Evolutionary conservation across 2,888 invertebrate species (phyloP).

Genomic region (Serripes groenlandicus): DNA sequence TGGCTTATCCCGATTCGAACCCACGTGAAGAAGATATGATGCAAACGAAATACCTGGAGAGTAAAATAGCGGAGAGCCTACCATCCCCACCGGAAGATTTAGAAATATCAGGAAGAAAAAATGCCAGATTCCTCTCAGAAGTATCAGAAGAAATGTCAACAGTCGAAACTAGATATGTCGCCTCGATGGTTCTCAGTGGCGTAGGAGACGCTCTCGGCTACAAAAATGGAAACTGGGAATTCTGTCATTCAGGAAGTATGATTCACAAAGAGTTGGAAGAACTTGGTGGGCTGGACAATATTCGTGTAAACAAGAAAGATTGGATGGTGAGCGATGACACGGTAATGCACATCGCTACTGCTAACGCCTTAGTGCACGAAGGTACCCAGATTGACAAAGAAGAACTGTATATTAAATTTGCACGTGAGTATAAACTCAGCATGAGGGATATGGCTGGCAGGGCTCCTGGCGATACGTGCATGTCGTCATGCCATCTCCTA

Average conservation of each 20-base stretch:
- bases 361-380: constrained; percentile 27
- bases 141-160: too few species aligned
- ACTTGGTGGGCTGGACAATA: constrained; percentile 79
- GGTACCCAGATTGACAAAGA: constrained; percentile 44
- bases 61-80: too few species aligned
- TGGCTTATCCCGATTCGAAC: constrained; percentile 3
- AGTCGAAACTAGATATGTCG: constrained; percentile 79
- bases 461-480: constrained; percentile 59
- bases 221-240: constrained; percentile 84
- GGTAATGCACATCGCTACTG: constrained; percentile 85
- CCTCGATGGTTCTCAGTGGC: constrained; percentile 84
- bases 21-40: too few species aligned
- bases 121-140: too few species aligned
- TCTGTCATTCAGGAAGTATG: constrained; percentile 74
- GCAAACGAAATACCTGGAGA: too few species aligned
- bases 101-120: too few species aligned
- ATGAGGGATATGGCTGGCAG: constrained; percentile 81
- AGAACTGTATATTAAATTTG: constrained; percentile 68
- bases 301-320: constrained; percentile 69
- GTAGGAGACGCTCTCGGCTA: constrained; percentile 85
- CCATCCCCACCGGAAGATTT: too few species aligned
- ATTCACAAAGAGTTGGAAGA: constrained; percentile 80
- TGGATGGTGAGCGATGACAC: constrained; percentile 86
- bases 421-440: constrained; percentile 73
- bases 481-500: constrained; percentile 32